Percentiles rank a stretch among this genome's conserved stretches.
Evolutionary conservation across 2,888 invertebrate species (phyloP).

Genomic region (Teleiodes luculella): DNA sequence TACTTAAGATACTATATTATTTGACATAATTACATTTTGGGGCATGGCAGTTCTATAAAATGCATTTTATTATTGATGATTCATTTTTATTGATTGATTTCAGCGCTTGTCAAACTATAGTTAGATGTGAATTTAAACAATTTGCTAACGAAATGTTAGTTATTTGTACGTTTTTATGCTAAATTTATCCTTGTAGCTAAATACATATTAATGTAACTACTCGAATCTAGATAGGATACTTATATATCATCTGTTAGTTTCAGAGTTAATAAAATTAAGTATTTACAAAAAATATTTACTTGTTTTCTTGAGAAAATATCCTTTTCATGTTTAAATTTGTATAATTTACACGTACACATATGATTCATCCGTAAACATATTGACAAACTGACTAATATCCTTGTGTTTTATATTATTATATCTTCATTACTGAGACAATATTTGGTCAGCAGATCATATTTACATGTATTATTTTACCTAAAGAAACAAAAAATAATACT

Average conservation of each 20-base stretch:
- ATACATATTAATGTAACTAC: conserved; percentile 67
- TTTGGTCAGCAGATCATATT: not conserved
- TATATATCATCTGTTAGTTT: conserved; percentile 76
- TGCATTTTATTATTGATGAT: too few species aligned
- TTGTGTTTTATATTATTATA: not conserved
- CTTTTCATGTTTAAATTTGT: not conserved
- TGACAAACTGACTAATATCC: conserved; percentile 6
- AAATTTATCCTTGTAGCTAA: conserved; percentile 71
- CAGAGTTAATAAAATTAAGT: conserved; percentile 77
- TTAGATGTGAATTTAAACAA: conserved; percentile 2
- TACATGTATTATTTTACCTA: not conserved
- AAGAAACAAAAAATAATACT: too few species aligned
- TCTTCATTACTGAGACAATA: not conserved
- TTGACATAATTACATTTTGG: too few species aligned
- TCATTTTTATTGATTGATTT: not conserved
- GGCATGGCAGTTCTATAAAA: too few species aligned
- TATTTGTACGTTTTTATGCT: conserved; percentile 39
- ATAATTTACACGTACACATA: not conserved
- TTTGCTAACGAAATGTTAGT: conserved; percentile 10
- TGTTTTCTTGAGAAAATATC: conserved; percentile 40
- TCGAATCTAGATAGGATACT: conserved; percentile 76
- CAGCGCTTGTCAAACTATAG: conserved; percentile 16
- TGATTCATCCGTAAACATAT: not conserved
- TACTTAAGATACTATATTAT: too few species aligned
- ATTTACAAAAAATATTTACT: conserved; percentile 67